A percentile compares a stretch with the other conserved stretches of the same genome.
Evolutionary conservation across 2,113 vertebrate genomes (phyloP).

Genomic region (Takifugu bimaculatus): DNA sequence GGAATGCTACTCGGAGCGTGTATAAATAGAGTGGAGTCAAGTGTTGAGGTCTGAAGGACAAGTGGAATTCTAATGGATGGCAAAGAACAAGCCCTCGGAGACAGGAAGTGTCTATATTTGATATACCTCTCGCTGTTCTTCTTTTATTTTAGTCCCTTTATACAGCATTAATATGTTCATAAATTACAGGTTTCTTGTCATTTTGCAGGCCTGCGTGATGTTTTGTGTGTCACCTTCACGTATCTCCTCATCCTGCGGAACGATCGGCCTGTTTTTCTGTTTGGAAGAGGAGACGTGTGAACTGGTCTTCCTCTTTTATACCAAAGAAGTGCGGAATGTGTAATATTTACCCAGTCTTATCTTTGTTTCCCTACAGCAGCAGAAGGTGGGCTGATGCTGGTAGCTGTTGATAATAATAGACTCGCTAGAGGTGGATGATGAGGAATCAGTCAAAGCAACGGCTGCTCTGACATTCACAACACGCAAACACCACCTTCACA

Average conservation of each 20-base stretch:
- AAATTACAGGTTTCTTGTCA: neutral
- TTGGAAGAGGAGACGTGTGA: conserved; percentile 10
- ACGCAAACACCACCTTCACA: conserved; percentile 6
- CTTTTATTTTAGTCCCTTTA: neutral
- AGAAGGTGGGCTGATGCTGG: conserved; percentile 18
- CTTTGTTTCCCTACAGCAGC: conserved; percentile 22
- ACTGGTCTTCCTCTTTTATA: conserved; percentile 3
- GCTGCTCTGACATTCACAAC: conserved; percentile 11
- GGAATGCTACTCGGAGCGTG: conserved; percentile 19
- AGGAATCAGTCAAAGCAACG: conserved; percentile 18
- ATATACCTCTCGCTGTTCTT: conserved; percentile 13
- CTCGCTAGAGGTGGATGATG: conserved; percentile 18
- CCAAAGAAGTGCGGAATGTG: conserved; percentile 15
- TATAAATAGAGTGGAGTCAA: conserved; percentile 54
- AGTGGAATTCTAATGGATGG: conserved; percentile 58
- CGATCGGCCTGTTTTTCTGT: conserved; percentile 3
- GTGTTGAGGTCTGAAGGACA: conserved; percentile 48
- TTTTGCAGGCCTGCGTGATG: neutral
- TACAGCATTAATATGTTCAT: neutral
- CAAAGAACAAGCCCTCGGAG: conserved; percentile 51
- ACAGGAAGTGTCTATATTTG: conserved; percentile 24
- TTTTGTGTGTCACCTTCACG: neutral
- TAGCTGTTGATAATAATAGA: conserved; percentile 38
- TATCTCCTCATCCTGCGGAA: neutral
- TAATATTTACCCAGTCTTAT: conserved; percentile 26